Base-by-base conservation (phyloP, 2,888 invertebrate genomes). In the Leuctra nigra region DNA sequence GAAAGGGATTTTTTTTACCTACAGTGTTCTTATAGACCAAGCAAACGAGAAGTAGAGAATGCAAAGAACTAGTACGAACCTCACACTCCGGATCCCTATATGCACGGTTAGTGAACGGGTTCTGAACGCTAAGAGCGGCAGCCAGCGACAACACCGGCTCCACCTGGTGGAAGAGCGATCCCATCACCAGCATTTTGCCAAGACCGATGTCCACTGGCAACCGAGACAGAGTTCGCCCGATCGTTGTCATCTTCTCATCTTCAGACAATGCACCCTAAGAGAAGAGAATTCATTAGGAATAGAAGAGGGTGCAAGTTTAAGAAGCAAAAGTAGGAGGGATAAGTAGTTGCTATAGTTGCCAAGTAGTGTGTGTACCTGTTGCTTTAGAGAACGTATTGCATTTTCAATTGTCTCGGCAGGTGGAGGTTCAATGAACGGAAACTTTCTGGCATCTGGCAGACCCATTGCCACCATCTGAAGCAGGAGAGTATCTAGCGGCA, bases 401-500 rank as follows among this genome's bases (percentile, higher is more conserved):
- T 89, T 89, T 68, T 96, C 95, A 44, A 99, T 79, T 41, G 86
- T 87, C 41, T 87, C 85, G 9, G 80, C 75, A 0, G 86, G 81
- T 0, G 98, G 99, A n/a, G 91, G 81, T 72, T 99, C 97, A 56
- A 99, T 79, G 68, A 97, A 99, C 0, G 97, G 97, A 74, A 99
- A 99, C 64, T 86, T 79, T 55, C 93, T 78, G 3, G 91, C 87
- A 74, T 98, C 91, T 44, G 84, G 89, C 54, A 99, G 79, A 0
- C 98, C 97, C 76, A 99, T 83, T 0, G 95, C 86, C 54, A 94
- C 85, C 94, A 99, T 94, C 68, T 92, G 84, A 36, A 99, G 75
- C 1, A 97, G 73, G 24, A 98, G 77, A 0, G 93, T 91, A 62
- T 99, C 95, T 9, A 99, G 75, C 0, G 97, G 95, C 0, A 98